phyloP scores from a whole-genome alignment of 2,888 invertebrate species.

The Steinernema carpocapsae region DNA sequence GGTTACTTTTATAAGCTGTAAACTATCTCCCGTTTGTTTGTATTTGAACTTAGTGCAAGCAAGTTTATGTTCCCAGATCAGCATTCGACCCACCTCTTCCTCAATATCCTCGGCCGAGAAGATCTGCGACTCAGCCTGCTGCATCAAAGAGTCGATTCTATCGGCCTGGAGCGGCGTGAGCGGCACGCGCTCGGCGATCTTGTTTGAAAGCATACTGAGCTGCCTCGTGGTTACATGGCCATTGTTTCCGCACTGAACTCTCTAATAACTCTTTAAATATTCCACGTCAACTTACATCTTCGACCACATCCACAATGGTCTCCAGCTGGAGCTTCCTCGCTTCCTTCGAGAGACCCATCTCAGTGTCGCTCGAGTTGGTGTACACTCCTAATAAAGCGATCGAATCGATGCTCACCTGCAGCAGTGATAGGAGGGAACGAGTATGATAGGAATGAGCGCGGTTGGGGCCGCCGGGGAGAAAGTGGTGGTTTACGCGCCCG shows the following conservation, averaged over 20 bases:
- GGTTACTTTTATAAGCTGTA: neutral
- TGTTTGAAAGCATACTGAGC: constrained; percentile 5
- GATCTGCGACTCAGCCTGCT: constrained; percentile 14
- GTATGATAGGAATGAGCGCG: neutral
- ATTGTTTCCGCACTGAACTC: neutral
- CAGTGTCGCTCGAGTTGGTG: no score
- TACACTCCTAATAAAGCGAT: neutral
- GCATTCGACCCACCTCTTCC: neutral
- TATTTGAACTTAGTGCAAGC: neutral
- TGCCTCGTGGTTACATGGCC: constrained; percentile 14
- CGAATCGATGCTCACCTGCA: neutral
- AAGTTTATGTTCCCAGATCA: neutral
- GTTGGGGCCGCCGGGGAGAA: no score
- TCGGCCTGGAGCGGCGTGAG: neutral
- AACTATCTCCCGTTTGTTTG: neutral
- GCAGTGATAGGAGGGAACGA: constrained; percentile 15
- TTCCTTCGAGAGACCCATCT: constrained; percentile 25
- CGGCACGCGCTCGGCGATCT: constrained; percentile 9
- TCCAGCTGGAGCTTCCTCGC: constrained; percentile 2
- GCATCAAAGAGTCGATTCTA: neutral
- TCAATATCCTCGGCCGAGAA: constrained; percentile 14
- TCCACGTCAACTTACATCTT: neutral
- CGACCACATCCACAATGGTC: neutral
- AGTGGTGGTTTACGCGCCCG: no score
- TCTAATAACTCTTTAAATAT: neutral